phyloP scores from a whole-genome alignment of 1,140 invertebrate genomes.

The Nylanderia fulva region DNA sequence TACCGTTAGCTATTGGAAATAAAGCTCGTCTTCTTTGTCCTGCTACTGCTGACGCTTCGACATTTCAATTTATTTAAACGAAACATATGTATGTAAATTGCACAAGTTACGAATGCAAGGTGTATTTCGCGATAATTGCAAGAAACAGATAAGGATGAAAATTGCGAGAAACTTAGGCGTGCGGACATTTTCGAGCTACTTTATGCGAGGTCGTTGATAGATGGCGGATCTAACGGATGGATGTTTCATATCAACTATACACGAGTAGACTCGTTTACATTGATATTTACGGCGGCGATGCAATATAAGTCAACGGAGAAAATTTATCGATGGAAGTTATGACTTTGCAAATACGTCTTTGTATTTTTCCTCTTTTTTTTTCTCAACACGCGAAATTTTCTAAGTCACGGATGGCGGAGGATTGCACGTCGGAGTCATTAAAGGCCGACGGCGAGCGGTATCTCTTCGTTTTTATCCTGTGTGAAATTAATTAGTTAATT shows the following conservation, averaged over 20 bases:
- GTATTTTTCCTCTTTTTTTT: neutral
- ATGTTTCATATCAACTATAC: neutral
- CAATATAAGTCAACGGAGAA: neutral
- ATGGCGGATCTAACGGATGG: slow-evolving; percentile 23
- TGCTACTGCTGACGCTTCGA: neutral
- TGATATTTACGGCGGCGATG: slow-evolving; percentile 26
- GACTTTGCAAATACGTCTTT: neutral
- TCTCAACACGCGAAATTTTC: neutral
- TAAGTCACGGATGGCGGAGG: neutral
- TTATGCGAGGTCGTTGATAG: slow-evolving; percentile 65
- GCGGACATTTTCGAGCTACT: slow-evolving; percentile 62
- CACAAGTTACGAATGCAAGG: neutral
- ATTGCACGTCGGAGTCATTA: slow-evolving; percentile 52
- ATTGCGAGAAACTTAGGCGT: slow-evolving; percentile 7
- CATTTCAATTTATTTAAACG: neutral
- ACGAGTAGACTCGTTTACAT: slow-evolving; percentile 7
- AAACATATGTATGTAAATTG: neutral
- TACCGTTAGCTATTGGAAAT: neutral
- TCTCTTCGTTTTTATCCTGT: slow-evolving; percentile 75
- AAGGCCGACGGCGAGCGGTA: slow-evolving; percentile 56
- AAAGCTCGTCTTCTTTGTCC: neutral
- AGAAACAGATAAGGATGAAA: slow-evolving; percentile 47
- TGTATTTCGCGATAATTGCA: slow-evolving; percentile 52
- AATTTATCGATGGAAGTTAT: slow-evolving; percentile 24
- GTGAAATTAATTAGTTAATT: slow-evolving; percentile 85